A percentile compares a stretch with the other conserved stretches of the same genome.
These are phyloP conservation scores for Psittacula derbiana DNA, from an alignment of 2,797 vertebrate genomes.

Conservation along the genomic window DNA sequence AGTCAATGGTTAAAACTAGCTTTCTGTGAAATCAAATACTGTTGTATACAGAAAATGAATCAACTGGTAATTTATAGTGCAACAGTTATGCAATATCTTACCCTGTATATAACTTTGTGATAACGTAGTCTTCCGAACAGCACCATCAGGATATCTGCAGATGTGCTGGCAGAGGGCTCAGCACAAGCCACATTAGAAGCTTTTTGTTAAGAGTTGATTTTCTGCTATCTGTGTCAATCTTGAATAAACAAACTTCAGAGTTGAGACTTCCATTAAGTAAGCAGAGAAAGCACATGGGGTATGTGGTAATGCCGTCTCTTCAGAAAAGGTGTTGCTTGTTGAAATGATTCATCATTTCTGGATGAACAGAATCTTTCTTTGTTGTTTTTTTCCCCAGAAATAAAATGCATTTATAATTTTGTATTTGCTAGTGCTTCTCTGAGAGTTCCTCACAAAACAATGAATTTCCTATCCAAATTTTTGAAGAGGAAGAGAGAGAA, in stretches of 20 bases:
- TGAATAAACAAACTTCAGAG: conserved; percentile 41
- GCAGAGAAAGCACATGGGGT: not conserved
- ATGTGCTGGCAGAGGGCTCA: conserved; percentile 46
- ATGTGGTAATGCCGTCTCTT: not conserved
- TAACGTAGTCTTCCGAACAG: not conserved
- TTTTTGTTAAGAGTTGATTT: conserved; percentile 11
- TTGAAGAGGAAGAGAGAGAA: not conserved
- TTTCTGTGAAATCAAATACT: conserved; percentile 4
- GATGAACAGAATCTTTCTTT: not conserved
- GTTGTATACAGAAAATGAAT: not conserved
- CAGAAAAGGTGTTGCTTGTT: not conserved
- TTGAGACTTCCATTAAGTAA: conserved; percentile 24
- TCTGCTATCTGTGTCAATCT: conserved; percentile 37
- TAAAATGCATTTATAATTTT: not conserved
- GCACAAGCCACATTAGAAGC: not conserved
- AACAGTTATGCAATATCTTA: not conserved
- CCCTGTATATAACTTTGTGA: not conserved
- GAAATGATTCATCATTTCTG: conserved; percentile 24
- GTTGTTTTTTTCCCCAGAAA: not conserved
- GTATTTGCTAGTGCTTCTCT: not conserved
- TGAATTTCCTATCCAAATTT: not conserved
- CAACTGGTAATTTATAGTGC: not conserved
- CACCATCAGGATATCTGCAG: not conserved
- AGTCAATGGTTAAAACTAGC: not conserved
- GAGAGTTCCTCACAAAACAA: not conserved